phyloP scores from a whole-genome alignment of 2,797 vertebrate species.

The Dryobates pubescens region DNA sequence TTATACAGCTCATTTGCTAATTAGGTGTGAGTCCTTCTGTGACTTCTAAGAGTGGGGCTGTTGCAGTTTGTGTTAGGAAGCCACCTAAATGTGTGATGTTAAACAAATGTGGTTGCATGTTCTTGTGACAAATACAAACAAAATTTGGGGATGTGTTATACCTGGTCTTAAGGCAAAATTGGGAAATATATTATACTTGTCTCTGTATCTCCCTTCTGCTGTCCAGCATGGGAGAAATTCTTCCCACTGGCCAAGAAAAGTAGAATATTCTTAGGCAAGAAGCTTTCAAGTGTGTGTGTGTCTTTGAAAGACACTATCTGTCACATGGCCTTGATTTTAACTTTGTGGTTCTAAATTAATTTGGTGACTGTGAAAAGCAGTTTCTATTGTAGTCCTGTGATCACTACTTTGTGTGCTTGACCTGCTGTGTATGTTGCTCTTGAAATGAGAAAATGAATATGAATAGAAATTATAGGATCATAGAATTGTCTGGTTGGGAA shows the following conservation, averaged over 20 bases:
- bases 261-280: not conserved
- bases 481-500: too few species aligned
- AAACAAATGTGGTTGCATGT: not conserved
- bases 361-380: not conserved
- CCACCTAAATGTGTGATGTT: not conserved
- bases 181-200: not conserved
- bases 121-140: not conserved
- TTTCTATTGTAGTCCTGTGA: not conserved
- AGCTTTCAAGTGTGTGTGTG: not conserved
- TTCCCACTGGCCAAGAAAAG: not conserved
- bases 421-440: not conserved
- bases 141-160: not conserved
- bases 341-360: not conserved
- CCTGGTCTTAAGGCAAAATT: not conserved
- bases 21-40: not conserved
- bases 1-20: conserved; percentile 24
- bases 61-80: not conserved
- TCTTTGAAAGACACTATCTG: not conserved
- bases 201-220: not conserved
- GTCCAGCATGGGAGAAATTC: not conserved
- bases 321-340: not conserved
- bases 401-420: too few species aligned
- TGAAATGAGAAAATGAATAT: not conserved
- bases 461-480: not conserved
- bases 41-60: not conserved